Conservation (phyloP, 2,888 invertebrate genomes). For the Aricia artaxerxes region DNA sequence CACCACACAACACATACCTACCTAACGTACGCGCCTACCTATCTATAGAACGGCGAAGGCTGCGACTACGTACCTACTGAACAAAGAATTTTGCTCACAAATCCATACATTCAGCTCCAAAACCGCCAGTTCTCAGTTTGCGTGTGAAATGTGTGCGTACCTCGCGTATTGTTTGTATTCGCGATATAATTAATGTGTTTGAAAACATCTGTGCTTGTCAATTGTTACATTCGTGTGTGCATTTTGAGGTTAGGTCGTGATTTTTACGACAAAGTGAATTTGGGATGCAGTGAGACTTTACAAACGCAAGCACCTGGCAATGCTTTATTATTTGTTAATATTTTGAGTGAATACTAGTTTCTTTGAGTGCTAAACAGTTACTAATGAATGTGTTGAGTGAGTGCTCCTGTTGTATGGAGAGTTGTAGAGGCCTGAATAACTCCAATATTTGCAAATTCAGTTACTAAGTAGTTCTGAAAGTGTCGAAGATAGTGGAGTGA, state of each 20-base stretch:
- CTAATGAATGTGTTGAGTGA: background rate
- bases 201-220: conserved; percentile 71
- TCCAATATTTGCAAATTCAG: background rate
- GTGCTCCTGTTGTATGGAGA: background rate
- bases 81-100: conserved; percentile 77
- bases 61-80: conserved; percentile 72
- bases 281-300: conserved; percentile 41
- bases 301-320: background rate
- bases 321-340: conserved; percentile 18
- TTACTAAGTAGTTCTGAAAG: background rate
- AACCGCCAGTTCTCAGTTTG: conserved; percentile 59
- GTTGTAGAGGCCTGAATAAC: background rate
- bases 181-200: conserved; percentile 54
- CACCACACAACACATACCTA: conserved; percentile 59
- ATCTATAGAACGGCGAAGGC: conserved; percentile 73
- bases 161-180: conserved; percentile 62
- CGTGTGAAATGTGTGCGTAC: conserved; percentile 60
- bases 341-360: conserved; percentile 1
- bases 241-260: conserved; percentile 76
- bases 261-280: conserved; percentile 51
- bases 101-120: conserved; percentile 61
- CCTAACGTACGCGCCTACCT: conserved; percentile 64
- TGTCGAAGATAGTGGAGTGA: conserved; percentile 40
- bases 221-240: conserved; percentile 61
- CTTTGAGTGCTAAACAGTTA: background rate